These are phyloP conservation scores for Lucilia sericata DNA, from an alignment of 1,140 invertebrate genomes.

Conservation along the genomic window DNA sequence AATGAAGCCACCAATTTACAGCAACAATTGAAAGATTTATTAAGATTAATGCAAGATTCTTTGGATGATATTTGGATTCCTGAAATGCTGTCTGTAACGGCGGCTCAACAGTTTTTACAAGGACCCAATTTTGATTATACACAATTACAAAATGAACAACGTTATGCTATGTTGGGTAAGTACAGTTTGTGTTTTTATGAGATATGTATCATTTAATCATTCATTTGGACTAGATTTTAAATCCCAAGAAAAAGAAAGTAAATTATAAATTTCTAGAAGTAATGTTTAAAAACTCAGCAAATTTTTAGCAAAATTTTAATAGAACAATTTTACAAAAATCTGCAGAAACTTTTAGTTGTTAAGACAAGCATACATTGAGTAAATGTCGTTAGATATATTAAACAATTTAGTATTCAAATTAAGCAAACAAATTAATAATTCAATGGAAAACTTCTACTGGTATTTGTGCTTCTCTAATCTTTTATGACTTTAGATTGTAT, in stretches of 20 bases:
- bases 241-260: too few species aligned
- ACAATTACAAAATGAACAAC: conserved; percentile 62
- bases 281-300: too few species aligned
- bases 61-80: conserved; percentile 72
- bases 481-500: neutral
- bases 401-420: too few species aligned
- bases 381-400: too few species aligned
- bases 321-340: too few species aligned
- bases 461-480: too few species aligned
- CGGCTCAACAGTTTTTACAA: conserved; percentile 52
- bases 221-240: neutral
- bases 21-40: conserved; percentile 66
- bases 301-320: too few species aligned
- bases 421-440: too few species aligned
- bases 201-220: neutral
- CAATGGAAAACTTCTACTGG: too few species aligned
- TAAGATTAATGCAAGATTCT: conserved; percentile 69
- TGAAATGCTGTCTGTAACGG: conserved; percentile 63
- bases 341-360: too few species aligned
- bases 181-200: neutral
- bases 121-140: conserved; percentile 62
- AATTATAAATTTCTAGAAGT: too few species aligned
- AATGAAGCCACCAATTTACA: conserved; percentile 67
- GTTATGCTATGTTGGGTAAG: conserved; percentile 63
- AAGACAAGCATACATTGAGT: too few species aligned